Base-by-base conservation (phyloP, 1,140 invertebrate genomes). In the Drosophila baimaii region DNA sequence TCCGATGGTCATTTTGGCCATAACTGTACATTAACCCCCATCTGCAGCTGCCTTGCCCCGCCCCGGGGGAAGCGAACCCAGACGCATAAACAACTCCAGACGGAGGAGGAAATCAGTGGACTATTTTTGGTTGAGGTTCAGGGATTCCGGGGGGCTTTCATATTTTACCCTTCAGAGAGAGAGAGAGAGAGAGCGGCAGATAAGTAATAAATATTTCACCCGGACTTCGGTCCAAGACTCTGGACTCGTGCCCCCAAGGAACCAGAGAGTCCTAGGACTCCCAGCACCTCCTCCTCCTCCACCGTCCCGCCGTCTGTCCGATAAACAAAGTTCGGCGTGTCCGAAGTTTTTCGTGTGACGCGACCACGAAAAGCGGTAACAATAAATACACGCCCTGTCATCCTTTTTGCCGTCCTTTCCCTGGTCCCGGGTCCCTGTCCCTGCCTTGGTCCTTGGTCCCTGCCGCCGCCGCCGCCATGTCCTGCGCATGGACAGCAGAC, bases 141-240 rank as follows among this genome's bases (percentile, higher is more conserved):
- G 51, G 31, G 13, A 13, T 29, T 31, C n/a, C n/a, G n/a, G 17
- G 47, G 47, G 39, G 5, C 17, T 49, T 44, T 79, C 78, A 81
- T 79, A 79, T 79, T 79, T 81, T 74, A 83, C 70, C 80, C 47
- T n/a, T n/a, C n/a, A n/a, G n/a, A n/a, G n/a, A n/a, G n/a, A n/a
- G n/a, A n/a, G n/a, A n/a, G n/a, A n/a, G n/a, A n/a, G n/a, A n/a
- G n/a, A 35, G 27, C 39, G 23, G 57, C 21, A 57, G 62, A 82
- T 79, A 84, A 77, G 81, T 84, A 83, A 83, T 83, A 84, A 80
- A 83, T 83, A 84, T 84, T 83, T 77, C 47, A 83, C 39, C 64
- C 33, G 52, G 19, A 17, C 52, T 15, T 31, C 46, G 74, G 79
- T 52, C 46, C 46, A 25, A 23, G 44, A 15, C 43, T 9, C 74